Conservation (phyloP, 2,797 vertebrate genomes). For the Sparus aurata region DNA sequence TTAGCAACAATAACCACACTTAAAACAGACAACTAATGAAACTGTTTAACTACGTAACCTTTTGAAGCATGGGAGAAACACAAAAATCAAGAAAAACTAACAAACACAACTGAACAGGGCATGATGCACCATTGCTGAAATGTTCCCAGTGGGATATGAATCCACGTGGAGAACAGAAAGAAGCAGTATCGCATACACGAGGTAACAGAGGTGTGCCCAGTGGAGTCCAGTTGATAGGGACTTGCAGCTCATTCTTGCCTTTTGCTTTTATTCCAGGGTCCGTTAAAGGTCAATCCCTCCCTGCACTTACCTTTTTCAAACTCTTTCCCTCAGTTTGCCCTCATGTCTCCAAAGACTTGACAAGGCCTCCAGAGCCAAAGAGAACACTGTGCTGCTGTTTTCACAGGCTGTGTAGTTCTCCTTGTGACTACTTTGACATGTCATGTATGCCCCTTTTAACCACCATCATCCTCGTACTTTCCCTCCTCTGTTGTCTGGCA, state of each 20-base stretch:
- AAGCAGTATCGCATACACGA: no score
- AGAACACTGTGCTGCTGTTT: neutral
- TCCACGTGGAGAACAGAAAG: no score
- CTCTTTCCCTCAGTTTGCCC: neutral
- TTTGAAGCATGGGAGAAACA: no score
- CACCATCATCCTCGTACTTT: neutral
- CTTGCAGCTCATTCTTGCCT: neutral
- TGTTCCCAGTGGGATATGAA: no score
- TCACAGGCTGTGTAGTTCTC: neutral
- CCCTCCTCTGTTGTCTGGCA: constrained; percentile 29
- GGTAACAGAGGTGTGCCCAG: no score
- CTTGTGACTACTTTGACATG: constrained; percentile 4
- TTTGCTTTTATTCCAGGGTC: neutral
- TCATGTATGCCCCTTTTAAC: constrained; percentile 15
- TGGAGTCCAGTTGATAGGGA: no score
- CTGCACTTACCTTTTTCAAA: neutral
- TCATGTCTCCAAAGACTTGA: neutral
- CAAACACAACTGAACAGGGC: no score
- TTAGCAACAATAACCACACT: no score
- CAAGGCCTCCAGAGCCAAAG: neutral
- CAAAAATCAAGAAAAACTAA: no score
- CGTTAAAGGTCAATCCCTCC: neutral
- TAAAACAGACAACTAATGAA: no score
- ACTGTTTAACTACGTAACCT: no score
- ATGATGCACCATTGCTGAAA: no score